phyloP scores from a whole-genome alignment of 2,888 invertebrate species.

The Uropetala carovei region DNA sequence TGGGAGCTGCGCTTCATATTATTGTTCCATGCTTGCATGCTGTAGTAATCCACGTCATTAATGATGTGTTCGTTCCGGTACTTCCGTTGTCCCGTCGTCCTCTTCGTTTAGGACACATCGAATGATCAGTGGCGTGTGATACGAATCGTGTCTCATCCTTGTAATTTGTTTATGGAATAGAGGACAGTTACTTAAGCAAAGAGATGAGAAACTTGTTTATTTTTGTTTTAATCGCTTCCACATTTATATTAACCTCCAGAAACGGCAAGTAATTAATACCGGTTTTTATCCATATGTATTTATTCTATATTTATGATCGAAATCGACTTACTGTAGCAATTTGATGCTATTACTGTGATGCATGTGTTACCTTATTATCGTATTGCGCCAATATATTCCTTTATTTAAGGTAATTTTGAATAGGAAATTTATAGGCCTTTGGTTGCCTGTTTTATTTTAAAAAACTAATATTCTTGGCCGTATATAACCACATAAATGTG shows the following conservation, averaged over 20 bases:
- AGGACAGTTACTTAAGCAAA: neutral
- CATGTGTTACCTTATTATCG: neutral
- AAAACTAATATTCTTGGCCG: too few species aligned
- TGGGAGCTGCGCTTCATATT: too few species aligned
- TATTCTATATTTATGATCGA: neutral
- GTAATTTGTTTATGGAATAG: neutral
- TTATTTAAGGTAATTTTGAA: neutral
- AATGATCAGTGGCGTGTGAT: too few species aligned
- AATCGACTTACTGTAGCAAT: neutral
- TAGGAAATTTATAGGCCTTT: neutral
- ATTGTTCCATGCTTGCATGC: too few species aligned
- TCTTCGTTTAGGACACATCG: neutral
- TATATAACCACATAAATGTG: neutral
- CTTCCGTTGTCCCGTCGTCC: neutral
- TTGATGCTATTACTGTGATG: too few species aligned
- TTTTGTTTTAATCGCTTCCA: neutral
- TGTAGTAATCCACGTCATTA: slow-evolving; percentile 8
- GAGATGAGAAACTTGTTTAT: slow-evolving; percentile 35
- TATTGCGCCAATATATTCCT: neutral
- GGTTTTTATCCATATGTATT: neutral
- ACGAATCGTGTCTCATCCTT: neutral
- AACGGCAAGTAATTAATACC: slow-evolving; percentile 9
- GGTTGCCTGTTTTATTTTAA: neutral
- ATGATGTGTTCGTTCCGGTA: neutral
- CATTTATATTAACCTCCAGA: neutral